Conservation (phyloP, 2,113 vertebrate genomes). For the Nesospiza acunhae region DNA sequence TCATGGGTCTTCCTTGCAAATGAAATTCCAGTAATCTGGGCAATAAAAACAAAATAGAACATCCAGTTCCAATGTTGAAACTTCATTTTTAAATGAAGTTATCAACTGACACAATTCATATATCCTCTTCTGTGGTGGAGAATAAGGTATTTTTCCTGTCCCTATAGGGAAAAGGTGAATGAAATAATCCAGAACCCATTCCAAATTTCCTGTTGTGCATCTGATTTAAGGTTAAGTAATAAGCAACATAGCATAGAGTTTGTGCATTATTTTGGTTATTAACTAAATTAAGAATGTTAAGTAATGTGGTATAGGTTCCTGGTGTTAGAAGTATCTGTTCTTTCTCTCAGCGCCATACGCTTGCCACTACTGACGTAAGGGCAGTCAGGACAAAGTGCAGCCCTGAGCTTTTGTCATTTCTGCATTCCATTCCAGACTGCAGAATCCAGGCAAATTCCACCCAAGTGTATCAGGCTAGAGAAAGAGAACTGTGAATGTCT, state of each 20-base stretch:
- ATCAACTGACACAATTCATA: not conserved
- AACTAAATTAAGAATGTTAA: not conserved
- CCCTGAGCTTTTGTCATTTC: not conserved
- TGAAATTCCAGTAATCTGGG: not conserved
- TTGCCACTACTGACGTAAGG: not conserved
- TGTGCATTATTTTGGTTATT: not conserved
- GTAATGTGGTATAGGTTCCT: not conserved
- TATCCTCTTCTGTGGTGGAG: not conserved
- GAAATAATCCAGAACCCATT: not conserved
- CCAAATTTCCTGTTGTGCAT: not conserved
- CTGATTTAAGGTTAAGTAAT: not conserved
- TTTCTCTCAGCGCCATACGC: not conserved
- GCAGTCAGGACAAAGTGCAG: not conserved
- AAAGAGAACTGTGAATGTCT: not conserved
- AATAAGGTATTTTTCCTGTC: not conserved
- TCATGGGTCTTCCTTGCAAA: not conserved
- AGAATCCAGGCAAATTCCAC: not conserved
- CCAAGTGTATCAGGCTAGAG: not conserved
- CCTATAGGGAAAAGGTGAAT: not conserved
- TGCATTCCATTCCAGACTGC: not conserved
- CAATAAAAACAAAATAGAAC: not conserved
- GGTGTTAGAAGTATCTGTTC: not conserved
- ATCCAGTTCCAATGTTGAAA: not conserved
- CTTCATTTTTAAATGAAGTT: not conserved
- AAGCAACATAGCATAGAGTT: not conserved